Percentiles rank a stretch among this genome's conserved stretches.
phyloP scores from a whole-genome alignment of 2,888 invertebrate species.

The Eupeodes latifasciatus region DNA sequence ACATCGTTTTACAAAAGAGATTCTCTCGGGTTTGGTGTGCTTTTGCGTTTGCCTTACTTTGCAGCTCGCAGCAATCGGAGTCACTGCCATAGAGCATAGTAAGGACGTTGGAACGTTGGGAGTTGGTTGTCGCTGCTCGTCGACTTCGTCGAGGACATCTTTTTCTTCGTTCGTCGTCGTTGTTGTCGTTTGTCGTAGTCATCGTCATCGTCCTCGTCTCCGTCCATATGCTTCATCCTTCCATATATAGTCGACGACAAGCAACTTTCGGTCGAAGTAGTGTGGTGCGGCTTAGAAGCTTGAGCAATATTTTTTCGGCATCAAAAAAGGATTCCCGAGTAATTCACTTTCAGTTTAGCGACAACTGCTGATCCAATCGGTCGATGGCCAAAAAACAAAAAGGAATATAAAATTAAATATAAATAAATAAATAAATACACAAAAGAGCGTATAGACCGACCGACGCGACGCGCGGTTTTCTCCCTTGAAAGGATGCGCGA shows the following conservation, averaged over 20 bases:
- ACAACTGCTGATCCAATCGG: slow-evolving; percentile 74
- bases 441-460: neutral
- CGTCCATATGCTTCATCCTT: slow-evolving; percentile 1
- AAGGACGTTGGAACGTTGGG: neutral
- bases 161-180: slow-evolving; percentile 20
- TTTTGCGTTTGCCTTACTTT: neutral
- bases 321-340: slow-evolving; percentile 57
- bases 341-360: slow-evolving; percentile 71
- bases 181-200: slow-evolving; percentile 1
- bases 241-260: neutral
- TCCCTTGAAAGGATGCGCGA: slow-evolving; percentile 80
- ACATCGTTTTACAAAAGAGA: slow-evolving; percentile 72
- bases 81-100: slow-evolving; percentile 26
- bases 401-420: neutral
- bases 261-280: slow-evolving; percentile 2
- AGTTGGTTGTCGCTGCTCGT: slow-evolving; percentile 33
- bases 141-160: slow-evolving; percentile 21
- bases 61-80: neutral
- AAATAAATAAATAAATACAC: neutral
- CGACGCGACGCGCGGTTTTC: slow-evolving; percentile 4
- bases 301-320: slow-evolving; percentile 28
- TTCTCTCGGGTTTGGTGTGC: slow-evolving; percentile 48
- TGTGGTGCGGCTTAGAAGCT: slow-evolving; percentile 20
- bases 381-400: slow-evolving; percentile 33
- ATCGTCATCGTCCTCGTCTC: slow-evolving; percentile 11